Base-by-base conservation (phyloP, 2,797 vertebrate genomes). In the Chromis chromis region DNA sequence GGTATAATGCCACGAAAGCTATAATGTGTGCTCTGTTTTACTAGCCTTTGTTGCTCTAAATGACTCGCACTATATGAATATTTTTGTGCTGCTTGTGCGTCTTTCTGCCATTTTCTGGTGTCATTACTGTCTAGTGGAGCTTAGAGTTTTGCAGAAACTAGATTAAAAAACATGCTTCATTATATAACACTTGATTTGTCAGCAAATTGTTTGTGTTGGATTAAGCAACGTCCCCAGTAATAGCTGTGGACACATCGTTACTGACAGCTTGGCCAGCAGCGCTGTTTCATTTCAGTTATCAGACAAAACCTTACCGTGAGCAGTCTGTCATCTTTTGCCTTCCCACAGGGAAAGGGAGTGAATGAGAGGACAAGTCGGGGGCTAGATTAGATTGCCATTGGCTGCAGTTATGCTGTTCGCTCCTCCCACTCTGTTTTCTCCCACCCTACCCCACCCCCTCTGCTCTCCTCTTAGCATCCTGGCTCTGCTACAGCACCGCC, bases 391-490 rank as follows among this genome's bases (percentile, higher is more conserved):
- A 65, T 60, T 80, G 65, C 67, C 42, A 91, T 91, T 92, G 85
- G 88, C 81, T 86, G 39, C 16, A 66, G 52, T 69, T 64, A 27
- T 61, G 39, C 68, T 49, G 36, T 78, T 81, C 3, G 69, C 89
- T 85, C 89, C 90, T 82, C 91, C 92, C 83, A 44, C 82, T 31
- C 1, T 0, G 39, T 54, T 58, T 40, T 68, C 60, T 74, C 65
- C 60, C 60, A 61, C 60, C 54, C 63, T 65, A 28, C 67, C 65
- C 62, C 76, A 71, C 66, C 44, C 71, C 70, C 63, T 60, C 79
- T 58, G 57, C 81, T 84, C 63, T 62, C 70, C 49, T 39, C 55
- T 22, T 52, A 83, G 84, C 90, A 88, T 92, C 92, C 79, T 86
- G 76, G 85, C 80, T 88, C 67, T 81, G 64, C 80, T 70, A 80